Conservation (phyloP, 1,140 invertebrate genomes). For the Bombus impatiens region DNA sequence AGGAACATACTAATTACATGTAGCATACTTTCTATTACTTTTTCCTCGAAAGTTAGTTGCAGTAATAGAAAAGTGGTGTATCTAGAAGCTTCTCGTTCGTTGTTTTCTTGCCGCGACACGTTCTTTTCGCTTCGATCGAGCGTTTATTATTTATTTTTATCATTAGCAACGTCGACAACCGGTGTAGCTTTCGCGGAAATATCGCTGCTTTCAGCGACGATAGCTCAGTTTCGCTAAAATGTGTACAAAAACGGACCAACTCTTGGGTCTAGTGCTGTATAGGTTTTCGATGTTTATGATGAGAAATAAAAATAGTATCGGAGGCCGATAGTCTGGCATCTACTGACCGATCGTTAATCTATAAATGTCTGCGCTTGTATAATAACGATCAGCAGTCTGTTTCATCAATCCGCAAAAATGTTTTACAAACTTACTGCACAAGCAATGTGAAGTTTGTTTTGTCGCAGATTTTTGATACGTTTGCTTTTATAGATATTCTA, state of each 20-base stretch:
- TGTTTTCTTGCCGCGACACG: slow-evolving; percentile 5
- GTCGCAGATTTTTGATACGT: too few relatives aligned
- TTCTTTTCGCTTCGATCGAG: neutral
- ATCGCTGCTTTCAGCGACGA: neutral
- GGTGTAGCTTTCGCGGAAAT: slow-evolving; percentile 20
- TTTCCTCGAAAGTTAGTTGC: neutral
- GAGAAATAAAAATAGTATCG: slow-evolving; percentile 42
- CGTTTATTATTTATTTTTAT: slow-evolving; percentile 9
- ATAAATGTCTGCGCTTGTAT: slow-evolving; percentile 53
- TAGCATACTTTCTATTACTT: neutral
- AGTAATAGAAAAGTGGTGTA: neutral
- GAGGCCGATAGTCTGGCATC: slow-evolving; percentile 23
- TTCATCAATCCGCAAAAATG: slow-evolving; percentile 45
- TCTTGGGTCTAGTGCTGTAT: slow-evolving; percentile 1
- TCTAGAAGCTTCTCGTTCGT: neutral
- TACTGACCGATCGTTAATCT: slow-evolving; percentile 64
- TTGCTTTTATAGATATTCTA: too few relatives aligned
- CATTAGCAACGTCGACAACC: neutral
- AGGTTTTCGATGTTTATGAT: slow-evolving; percentile 40
- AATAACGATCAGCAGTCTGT: slow-evolving; percentile 12
- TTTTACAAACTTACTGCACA: slow-evolving; percentile 2
- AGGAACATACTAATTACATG: neutral
- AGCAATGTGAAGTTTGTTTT: too few relatives aligned
- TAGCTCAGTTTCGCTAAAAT: neutral
- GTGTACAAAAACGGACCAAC: slow-evolving; percentile 17